Conservation (phyloP, 2,113 vertebrate species). For the Chamaea fasciata region DNA sequence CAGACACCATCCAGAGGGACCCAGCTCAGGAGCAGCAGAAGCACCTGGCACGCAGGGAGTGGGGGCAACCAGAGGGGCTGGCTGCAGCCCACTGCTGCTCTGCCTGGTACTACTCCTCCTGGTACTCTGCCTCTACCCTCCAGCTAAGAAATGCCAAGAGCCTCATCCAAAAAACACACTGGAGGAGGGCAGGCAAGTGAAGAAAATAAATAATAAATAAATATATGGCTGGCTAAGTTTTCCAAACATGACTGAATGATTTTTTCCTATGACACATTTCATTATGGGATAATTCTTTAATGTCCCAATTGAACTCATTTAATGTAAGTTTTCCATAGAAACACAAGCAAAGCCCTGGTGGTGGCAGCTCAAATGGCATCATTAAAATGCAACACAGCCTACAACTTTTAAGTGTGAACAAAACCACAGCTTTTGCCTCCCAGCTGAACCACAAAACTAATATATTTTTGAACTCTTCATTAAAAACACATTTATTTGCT, state of each 20-base stretch:
- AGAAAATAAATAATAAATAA: background rate
- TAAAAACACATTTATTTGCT: constrained; percentile 53
- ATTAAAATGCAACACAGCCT: constrained; percentile 36
- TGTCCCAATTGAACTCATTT: background rate
- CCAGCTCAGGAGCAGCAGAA: background rate
- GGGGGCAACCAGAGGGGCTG: background rate
- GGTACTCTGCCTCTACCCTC: background rate
- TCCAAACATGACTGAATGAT: background rate
- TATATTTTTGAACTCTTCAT: constrained; percentile 40
- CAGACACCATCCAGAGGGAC: background rate
- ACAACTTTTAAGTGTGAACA: constrained; percentile 50
- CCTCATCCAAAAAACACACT: background rate
- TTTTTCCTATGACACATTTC: background rate
- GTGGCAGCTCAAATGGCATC: background rate
- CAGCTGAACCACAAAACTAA: constrained; percentile 51
- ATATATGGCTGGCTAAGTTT: background rate
- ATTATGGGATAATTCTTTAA: background rate
- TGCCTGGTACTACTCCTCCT: too few relatives aligned
- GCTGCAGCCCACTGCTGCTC: background rate
- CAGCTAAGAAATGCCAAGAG: background rate
- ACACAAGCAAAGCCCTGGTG: background rate
- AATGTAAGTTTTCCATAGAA: background rate
- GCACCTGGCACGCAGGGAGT: background rate
- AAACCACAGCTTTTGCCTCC: constrained; percentile 49
- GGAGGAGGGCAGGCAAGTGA: background rate